These are phyloP conservation scores for Drosophila orena DNA, from an alignment of 1,140 invertebrate genomes.

Conservation along the genomic window DNA sequence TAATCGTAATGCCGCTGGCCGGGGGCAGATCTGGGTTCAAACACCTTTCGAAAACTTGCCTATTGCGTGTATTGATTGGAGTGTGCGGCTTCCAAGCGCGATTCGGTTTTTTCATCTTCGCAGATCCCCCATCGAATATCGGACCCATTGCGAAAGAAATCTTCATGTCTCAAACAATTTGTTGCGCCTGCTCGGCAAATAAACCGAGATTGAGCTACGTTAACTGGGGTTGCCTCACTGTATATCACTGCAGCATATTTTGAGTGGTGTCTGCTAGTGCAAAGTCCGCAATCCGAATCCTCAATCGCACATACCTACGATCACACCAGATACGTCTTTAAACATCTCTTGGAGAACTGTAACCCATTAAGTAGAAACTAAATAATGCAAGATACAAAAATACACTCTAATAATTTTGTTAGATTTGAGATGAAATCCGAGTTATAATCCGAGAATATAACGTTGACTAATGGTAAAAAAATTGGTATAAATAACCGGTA, in stretches of 20 bases:
- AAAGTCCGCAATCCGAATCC: conserved; percentile 10
- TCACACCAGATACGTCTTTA: too few relatives aligned
- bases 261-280: conserved; percentile 11
- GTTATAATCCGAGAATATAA: too few relatives aligned
- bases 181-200: conserved; percentile 48
- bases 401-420: too few relatives aligned
- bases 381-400: too few relatives aligned
- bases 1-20: conserved; percentile 30
- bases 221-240: conserved; percentile 30
- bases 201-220: conserved; percentile 26
- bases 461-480: background rate
- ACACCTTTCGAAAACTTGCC: conserved; percentile 77
- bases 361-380: too few relatives aligned
- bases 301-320: too few relatives aligned
- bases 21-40: conserved; percentile 68
- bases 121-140: conserved; percentile 40
- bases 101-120: conserved; percentile 36
- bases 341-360: too few relatives aligned
- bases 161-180: conserved; percentile 52
- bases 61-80: conserved; percentile 68
- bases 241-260: conserved; percentile 41
- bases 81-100: conserved; percentile 32
- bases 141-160: conserved; percentile 54
- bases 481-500: too few relatives aligned
- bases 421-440: too few relatives aligned